Evolutionary conservation across 2,797 vertebrate genomes (phyloP), one percentile per base, ranked within the genome.

Genomic region (Lemur catta): DNA sequence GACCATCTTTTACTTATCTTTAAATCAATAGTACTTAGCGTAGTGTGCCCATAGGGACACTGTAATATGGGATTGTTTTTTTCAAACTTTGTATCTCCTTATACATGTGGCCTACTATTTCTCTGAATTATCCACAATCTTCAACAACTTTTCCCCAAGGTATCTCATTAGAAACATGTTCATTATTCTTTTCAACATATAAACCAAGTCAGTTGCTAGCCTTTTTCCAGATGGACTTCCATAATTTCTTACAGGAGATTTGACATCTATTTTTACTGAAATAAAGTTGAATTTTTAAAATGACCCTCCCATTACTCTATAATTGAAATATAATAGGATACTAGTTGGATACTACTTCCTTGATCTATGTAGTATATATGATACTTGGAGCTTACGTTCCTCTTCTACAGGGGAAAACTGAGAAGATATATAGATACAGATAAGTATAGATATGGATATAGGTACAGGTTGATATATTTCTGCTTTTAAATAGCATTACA

Each of bases 231-330:
- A 87, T 69, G n/a, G n/a, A 84, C 14, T 91, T 65, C 1, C 20
- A 67, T 48, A 35, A 61, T 85, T 90, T 84, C 43, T 71, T 20
- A 69, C 30, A 57, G 3, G 12, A 79, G n/a, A 80, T 78, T 72
- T 89, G 8, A 33, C 7, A 71, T 78, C 26, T 41, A 24, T 38
- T 59, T 33, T 88, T 72, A 59, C 12, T 69, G 10, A 82, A 59
- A 75, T 79, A 76, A 86, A 18, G 7, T 41, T 46, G 8, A 65
- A 81, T 87, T 96, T 89, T 43, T 28, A 93, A 94, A 94, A 84
- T 48, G 9, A 86, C 17, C 1, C 2, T 18, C n/a, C 17, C n/a
- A 28, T 13, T 59, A 57, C 2, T 74, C 22, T 91, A 41, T 46
- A 90, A 17, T 24, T 84, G 28, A 75, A 90, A 59, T 57, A 57